A percentile compares a stretch with the other conserved stretches of the same genome.
Evolutionary conservation across 2,113 vertebrate species (phyloP).

Genomic region (Neogobius melanostomus): DNA sequence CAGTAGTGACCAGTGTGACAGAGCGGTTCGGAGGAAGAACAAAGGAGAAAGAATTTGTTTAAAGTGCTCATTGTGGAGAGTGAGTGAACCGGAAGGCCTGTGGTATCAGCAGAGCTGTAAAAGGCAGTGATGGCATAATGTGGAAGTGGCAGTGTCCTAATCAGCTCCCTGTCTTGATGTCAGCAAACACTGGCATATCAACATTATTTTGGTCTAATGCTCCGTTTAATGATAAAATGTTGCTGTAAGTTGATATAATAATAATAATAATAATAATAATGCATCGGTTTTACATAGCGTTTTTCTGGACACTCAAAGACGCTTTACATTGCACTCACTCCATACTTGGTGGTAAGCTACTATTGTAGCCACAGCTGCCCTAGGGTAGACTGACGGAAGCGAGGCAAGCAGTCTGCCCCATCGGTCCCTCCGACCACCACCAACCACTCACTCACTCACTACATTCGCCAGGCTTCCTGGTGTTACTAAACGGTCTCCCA

Average conservation of each 20-base stretch:
- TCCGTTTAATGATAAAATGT: too few relatives aligned
- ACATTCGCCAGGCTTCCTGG: too few relatives aligned
- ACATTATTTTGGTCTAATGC: not conserved
- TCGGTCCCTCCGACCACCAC: too few relatives aligned
- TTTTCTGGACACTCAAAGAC: too few relatives aligned
- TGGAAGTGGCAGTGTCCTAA: constrained; percentile 22
- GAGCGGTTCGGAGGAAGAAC: constrained; percentile 44
- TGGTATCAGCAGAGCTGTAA: constrained; percentile 40
- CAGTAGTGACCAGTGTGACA: constrained; percentile 36
- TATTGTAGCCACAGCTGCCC: too few relatives aligned
- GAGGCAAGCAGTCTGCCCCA: too few relatives aligned
- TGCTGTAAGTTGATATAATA: not conserved
- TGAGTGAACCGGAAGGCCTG: constrained; percentile 59
- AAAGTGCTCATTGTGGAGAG: constrained; percentile 62
- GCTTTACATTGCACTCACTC: too few relatives aligned
- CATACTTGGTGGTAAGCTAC: too few relatives aligned
- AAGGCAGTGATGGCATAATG: constrained; percentile 17
- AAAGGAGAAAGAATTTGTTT: constrained; percentile 65
- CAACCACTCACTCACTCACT: too few relatives aligned
- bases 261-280: not conserved
- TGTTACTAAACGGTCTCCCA: too few relatives aligned
- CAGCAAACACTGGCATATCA: not conserved
- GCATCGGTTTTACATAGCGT: too few relatives aligned
- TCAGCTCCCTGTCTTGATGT: not conserved
- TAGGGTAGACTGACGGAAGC: too few relatives aligned